Evolutionary conservation across 2,113 vertebrate species (phyloP), one percentile per base, ranked within the genome.

Genomic region (Cervus canadensis): DNA sequence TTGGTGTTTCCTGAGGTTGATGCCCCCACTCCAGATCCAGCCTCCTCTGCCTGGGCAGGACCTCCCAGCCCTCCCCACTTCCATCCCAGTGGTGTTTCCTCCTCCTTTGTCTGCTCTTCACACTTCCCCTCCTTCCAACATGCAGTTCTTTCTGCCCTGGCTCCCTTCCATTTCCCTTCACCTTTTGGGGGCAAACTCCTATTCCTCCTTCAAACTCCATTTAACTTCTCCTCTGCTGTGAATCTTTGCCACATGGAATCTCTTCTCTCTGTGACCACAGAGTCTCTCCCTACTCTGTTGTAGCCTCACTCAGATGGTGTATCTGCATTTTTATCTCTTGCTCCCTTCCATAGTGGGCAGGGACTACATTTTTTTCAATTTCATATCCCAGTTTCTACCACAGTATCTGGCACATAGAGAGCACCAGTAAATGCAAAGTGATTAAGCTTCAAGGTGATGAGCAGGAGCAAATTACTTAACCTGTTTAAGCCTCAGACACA

Each of bases 291-390:
- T 88, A 36, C 60, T 82, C 85, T 2, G 0, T 50, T 9, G 40
- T 93, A 57, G 43, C 71, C 74, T 93, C 67, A 54, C 19, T 95
- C 86, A 92, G 90, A 88, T 93, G 96, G 71, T 26, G 1, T 86
- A 86, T 94, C 97, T 94, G 85, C 78, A 88, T 94, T 95, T 96
- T 94, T 94, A 56, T 91, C 76, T 85, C 86, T 94, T 45, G 52
- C 48, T 97, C 57, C 78, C 85, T 87, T 64, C 64, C 87, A 50
- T 25, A 26, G 95, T 87, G 64, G 45, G n/a, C 5, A 76, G 94
- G 30, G 62, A 89, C 67, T n/a, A 19, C 25, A 64, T 88, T 87
- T 62, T 67, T 96, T 83, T 90, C 59, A 26, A 62, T 91, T 76
- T 56, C 91, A 30, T 28, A 45, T 62, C 56, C 57, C 14, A 83